phyloP scores from a whole-genome alignment of 2,888 invertebrate genomes.

The Drosophila putrida region DNA sequence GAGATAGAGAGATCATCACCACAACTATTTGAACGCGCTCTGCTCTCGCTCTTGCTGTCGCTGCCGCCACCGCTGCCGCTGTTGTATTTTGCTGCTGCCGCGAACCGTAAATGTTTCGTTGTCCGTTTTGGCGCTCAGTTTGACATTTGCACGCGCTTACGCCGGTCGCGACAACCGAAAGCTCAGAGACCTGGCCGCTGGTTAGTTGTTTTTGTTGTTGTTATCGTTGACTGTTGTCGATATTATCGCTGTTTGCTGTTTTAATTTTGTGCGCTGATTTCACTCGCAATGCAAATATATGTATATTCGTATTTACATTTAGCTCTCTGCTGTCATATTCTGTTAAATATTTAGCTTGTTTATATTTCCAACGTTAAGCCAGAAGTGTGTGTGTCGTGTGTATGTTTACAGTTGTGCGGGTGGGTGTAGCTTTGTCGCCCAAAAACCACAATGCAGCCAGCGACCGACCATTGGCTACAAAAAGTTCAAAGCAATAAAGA shows the following conservation, averaged over 20 bases:
- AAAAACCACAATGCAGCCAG: slow-evolving; percentile 41
- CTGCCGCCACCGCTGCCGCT: not conserved
- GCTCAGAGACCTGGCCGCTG: slow-evolving; percentile 48
- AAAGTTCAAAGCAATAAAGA: slow-evolving; percentile 78
- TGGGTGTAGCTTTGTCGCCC: slow-evolving; percentile 33
- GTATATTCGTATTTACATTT: slow-evolving; percentile 40
- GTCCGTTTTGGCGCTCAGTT: slow-evolving; percentile 72
- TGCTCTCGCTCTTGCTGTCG: slow-evolving; percentile 1
- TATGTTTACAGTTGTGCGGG: slow-evolving; percentile 21
- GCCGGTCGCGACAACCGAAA: slow-evolving; percentile 62
- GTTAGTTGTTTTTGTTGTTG: slow-evolving; percentile 47
- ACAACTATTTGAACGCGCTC: slow-evolving; percentile 21
- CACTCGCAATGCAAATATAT: slow-evolving; percentile 59
- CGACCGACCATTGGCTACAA: slow-evolving; percentile 36
- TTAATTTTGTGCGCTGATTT: slow-evolving; percentile 67
- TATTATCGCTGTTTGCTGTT: slow-evolving; percentile 30
- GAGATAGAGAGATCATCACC: slow-evolving; percentile 23
- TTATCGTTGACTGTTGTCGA: slow-evolving; percentile 7
- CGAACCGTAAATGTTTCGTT: slow-evolving; percentile 45
- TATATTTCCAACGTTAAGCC: slow-evolving; percentile 16
- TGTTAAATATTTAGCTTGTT: slow-evolving; percentile 19
- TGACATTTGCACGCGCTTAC: slow-evolving; percentile 76
- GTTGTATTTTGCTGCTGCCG: slow-evolving; percentile 9
- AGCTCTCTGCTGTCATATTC: slow-evolving; percentile 34
- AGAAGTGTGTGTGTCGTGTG: not conserved